Conservation (phyloP, 2,888 invertebrate species). For the Andrena flavipes region DNA sequence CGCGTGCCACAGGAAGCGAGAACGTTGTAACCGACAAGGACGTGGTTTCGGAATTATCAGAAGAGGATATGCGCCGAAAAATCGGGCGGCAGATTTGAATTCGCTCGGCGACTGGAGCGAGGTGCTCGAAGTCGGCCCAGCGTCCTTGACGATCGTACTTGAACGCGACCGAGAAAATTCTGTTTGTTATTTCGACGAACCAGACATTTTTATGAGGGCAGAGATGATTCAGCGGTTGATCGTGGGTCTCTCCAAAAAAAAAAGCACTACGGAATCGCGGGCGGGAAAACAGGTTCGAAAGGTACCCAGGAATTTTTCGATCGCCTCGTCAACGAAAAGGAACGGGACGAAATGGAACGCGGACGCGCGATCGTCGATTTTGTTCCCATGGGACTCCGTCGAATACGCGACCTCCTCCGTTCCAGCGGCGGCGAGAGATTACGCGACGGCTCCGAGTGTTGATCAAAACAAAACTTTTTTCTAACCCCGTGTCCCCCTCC, state of each 20-base stretch:
- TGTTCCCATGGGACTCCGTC: neutral
- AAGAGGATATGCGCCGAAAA: neutral
- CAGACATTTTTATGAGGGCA: constrained; percentile 26
- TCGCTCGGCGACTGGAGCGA: neutral
- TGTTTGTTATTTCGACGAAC: constrained; percentile 26
- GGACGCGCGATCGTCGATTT: neutral
- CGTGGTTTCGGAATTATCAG: constrained; percentile 30
- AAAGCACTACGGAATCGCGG: constrained; percentile 1
- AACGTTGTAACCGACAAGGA: constrained; percentile 10
- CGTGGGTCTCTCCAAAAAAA: constrained; percentile 1
- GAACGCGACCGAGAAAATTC: constrained; percentile 25
- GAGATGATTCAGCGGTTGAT: constrained; percentile 32
- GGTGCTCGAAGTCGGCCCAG: neutral
- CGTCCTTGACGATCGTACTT: constrained; percentile 8
- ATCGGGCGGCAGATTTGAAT: neutral
- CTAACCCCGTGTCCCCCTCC: too few relatives aligned
- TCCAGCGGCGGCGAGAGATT: too few relatives aligned
- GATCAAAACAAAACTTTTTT: too few relatives aligned
- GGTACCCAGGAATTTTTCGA: constrained; percentile 22
- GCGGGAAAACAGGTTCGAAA: constrained; percentile 29
- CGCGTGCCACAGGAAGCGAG: constrained; percentile 5
- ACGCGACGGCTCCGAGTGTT: too few relatives aligned
- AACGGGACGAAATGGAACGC: neutral
- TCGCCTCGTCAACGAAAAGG: neutral
- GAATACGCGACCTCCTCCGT: neutral